Evolutionary conservation across 35 echinoderm and acorn worm genomes (phyloP).

Genomic region (Heliocidaris tuberculata): DNA sequence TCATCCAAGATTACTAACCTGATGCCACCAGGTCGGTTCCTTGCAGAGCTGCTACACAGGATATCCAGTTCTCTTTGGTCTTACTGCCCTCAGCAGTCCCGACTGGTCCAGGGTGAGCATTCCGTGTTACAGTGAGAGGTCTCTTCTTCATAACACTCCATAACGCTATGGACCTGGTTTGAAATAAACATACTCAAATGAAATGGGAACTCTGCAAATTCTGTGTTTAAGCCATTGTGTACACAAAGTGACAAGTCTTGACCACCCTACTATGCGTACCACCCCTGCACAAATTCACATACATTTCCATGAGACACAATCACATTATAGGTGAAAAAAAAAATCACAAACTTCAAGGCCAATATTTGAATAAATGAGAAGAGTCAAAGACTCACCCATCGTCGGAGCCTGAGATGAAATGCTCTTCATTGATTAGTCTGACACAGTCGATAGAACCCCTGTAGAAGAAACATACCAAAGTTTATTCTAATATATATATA

Average conservation of each 20-base stretch:
- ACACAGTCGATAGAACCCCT: slow-evolving; percentile 95
- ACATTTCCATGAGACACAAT: too few species aligned
- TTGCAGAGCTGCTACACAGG: slow-evolving; percentile 75
- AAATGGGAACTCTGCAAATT: not conserved
- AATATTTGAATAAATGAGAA: too few species aligned
- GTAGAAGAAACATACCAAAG: not conserved
- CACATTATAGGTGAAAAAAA: too few species aligned
- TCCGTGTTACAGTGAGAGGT: slow-evolving; percentile 64
- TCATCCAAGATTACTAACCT: slow-evolving; percentile 53
- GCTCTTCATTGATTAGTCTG: slow-evolving; percentile 85
- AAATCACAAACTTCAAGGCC: too few species aligned
- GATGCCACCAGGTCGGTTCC: slow-evolving; percentile 86
- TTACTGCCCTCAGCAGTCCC: not conserved
- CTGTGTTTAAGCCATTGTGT: too few species aligned
- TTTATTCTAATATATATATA: not conserved
- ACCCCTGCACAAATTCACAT: too few species aligned
- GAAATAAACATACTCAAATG: not conserved
- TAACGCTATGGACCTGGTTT: slow-evolving; percentile 69
- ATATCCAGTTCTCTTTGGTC: slow-evolving; percentile 89
- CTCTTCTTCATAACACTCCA: slow-evolving; percentile 96
- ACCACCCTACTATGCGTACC: too few species aligned
- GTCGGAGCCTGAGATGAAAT: slow-evolving; percentile 88
- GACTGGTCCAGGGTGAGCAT: slow-evolving; percentile 64
- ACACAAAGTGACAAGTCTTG: too few species aligned
- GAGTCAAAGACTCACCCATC: slow-evolving; percentile 70